A percentile compares a stretch with the other conserved stretches of the same genome.
Conservation (phyloP, 2,797 vertebrate genomes). For the Sebastes dallii region DNA sequence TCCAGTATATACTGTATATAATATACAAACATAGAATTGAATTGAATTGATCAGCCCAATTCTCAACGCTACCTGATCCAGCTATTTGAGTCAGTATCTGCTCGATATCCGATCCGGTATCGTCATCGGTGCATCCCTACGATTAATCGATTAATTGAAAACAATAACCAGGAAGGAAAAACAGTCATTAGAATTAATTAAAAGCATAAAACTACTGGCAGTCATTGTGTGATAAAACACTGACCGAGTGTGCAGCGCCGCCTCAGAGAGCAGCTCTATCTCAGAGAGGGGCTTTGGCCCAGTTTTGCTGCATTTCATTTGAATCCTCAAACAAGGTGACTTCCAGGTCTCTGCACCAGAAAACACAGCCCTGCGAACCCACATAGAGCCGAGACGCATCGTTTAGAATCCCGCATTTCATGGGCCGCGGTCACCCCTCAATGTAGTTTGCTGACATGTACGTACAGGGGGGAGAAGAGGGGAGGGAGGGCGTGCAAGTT, state of each 20-base stretch:
- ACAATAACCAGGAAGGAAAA: neutral
- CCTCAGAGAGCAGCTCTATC: conserved; percentile 20
- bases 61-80: too few species aligned
- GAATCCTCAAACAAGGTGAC: conserved; percentile 59
- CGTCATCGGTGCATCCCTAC: neutral
- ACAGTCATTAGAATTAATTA: neutral
- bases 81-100: too few species aligned
- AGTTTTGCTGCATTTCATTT: conserved; percentile 60
- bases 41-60: too few species aligned
- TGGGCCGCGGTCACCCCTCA: conserved; percentile 34
- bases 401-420: conserved; percentile 40
- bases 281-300: conserved; percentile 28
- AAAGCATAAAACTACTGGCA: conserved; percentile 7
- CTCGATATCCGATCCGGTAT: too few species aligned
- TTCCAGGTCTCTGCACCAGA: conserved; percentile 57
- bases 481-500: conserved; percentile 57
- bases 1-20: too few species aligned
- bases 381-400: conserved; percentile 10
- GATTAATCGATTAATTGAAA: neutral
- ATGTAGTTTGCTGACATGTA: conserved; percentile 47
- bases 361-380: neutral
- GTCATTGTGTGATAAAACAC: neutral
- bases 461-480: neutral
- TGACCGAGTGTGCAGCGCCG: neutral
- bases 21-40: too few species aligned